Evolutionary conservation across 2,113 vertebrate species (phyloP).

Genomic region (Morone saxatilis): DNA sequence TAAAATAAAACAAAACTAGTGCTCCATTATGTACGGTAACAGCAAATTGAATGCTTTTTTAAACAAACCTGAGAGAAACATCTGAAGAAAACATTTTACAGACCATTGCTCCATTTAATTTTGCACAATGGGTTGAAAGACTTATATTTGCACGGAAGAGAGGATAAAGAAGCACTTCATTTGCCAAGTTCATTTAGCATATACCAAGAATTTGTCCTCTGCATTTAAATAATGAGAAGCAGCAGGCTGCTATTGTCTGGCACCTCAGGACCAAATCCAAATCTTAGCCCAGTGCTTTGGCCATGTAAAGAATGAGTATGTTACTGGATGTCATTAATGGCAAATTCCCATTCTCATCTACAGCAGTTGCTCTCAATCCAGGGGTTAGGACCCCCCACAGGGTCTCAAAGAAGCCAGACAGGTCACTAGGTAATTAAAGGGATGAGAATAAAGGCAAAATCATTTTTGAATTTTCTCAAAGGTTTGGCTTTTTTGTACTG

Average conservation of each 20-base stretch:
- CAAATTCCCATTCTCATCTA: neutral
- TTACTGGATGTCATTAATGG: neutral
- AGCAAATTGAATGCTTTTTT: conserved; percentile 7
- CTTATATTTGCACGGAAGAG: conserved; percentile 1
- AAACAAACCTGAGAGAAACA: conserved; percentile 1
- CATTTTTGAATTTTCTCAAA: neutral
- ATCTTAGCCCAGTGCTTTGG: neutral
- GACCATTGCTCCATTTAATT: neutral
- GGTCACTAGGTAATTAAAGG: neutral
- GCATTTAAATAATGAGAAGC: neutral
- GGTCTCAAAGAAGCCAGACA: neutral
- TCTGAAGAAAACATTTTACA: conserved; percentile 17
- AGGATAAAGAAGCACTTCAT: neutral
- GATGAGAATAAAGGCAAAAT: neutral
- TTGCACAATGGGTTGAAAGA: neutral
- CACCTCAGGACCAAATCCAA: neutral
- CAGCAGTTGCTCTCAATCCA: neutral
- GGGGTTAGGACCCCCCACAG: neutral
- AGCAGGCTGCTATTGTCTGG: neutral
- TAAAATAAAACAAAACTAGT: conserved; percentile 1
- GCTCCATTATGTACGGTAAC: neutral
- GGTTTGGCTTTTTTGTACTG: neutral
- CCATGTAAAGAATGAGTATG: neutral
- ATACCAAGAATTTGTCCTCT: neutral
- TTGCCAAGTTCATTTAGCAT: neutral